Conservation (phyloP, 2,888 invertebrate species). For the Isotomurus palustris region DNA sequence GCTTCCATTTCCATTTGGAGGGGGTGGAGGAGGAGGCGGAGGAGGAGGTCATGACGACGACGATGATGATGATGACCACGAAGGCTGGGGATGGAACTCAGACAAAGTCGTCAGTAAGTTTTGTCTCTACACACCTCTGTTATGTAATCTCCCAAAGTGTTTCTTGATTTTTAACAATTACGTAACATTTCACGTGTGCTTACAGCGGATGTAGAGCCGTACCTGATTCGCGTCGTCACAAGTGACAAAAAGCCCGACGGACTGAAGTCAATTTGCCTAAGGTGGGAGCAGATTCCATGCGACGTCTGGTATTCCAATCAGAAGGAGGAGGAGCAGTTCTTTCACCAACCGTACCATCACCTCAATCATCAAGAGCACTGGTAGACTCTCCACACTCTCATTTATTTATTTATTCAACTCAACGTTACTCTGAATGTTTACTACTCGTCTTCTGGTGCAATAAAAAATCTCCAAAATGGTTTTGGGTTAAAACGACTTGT, state of each 20-base stretch:
- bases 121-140: neutral
- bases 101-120: slow-evolving; percentile 14
- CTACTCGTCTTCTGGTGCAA: no score
- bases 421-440: no score
- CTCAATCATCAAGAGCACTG: slow-evolving; percentile 6
- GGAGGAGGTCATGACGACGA: slow-evolving; percentile 27
- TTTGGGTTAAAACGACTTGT: no score
- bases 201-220: slow-evolving; percentile 41
- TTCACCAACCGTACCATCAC: neutral
- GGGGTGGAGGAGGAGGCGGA: slow-evolving; percentile 33
- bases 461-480: no score
- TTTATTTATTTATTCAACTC: slow-evolving; percentile 9
- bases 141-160: neutral
- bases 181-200: neutral
- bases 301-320: slow-evolving; percentile 37
- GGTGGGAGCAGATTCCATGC: slow-evolving; percentile 44
- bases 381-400: no score
- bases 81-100: slow-evolving; percentile 26
- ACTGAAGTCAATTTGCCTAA: slow-evolving; percentile 40
- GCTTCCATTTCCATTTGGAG: slow-evolving; percentile 43
- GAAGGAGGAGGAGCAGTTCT: no score
- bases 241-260: slow-evolving; percentile 34
- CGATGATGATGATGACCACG: slow-evolving; percentile 19
- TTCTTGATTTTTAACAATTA: neutral
- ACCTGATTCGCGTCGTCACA: slow-evolving; percentile 41